Evolutionary conservation across 2,888 invertebrate species (phyloP).

Genomic region (Dimorphilus gyrociliatus): DNA sequence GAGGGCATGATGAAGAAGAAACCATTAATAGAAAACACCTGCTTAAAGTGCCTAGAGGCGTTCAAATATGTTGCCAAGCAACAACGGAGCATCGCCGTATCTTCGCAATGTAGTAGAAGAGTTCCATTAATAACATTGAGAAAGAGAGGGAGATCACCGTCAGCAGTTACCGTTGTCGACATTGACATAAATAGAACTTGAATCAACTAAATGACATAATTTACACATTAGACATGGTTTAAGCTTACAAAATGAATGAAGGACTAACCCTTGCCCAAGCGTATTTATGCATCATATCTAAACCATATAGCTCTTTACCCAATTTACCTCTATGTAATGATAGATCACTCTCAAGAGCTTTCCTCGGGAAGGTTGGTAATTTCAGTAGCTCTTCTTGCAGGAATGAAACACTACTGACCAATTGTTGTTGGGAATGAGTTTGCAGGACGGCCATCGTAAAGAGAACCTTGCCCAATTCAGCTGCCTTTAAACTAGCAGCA

Average conservation of each 20-base stretch:
- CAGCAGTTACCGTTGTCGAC: slow-evolving; percentile 91
- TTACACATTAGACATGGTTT: neutral
- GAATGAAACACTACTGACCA: slow-evolving; percentile 55
- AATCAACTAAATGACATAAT: slow-evolving; percentile 46
- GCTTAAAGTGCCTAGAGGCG: slow-evolving; percentile 74
- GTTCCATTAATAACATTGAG: slow-evolving; percentile 93
- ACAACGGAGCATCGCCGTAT: slow-evolving; percentile 79
- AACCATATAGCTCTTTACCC: slow-evolving; percentile 70
- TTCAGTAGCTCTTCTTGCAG: slow-evolving; percentile 97
- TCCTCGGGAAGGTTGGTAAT: slow-evolving; percentile 89
- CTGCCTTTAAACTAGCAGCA: slow-evolving; percentile 78
- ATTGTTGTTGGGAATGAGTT: slow-evolving; percentile 23
- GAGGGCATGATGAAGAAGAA: slow-evolving; percentile 96
- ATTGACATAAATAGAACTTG: slow-evolving; percentile 93
- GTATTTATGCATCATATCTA: slow-evolving; percentile 93
- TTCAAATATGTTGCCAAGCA: slow-evolving; percentile 95
- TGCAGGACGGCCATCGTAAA: slow-evolving; percentile 35
- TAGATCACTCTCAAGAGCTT: slow-evolving; percentile 88
- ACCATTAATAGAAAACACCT: slow-evolving; percentile 93
- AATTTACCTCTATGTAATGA: slow-evolving; percentile 45
- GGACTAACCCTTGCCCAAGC: slow-evolving; percentile 71
- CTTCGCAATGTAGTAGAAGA: slow-evolving; percentile 86
- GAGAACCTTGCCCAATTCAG: slow-evolving; percentile 77
- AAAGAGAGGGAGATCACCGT: slow-evolving; percentile 89
- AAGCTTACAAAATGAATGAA: neutral